Percentiles rank a stretch among this genome's conserved stretches.
Evolutionary conservation across 2,797 vertebrate genomes (phyloP).

Genomic region (Argentina silus): DNA sequence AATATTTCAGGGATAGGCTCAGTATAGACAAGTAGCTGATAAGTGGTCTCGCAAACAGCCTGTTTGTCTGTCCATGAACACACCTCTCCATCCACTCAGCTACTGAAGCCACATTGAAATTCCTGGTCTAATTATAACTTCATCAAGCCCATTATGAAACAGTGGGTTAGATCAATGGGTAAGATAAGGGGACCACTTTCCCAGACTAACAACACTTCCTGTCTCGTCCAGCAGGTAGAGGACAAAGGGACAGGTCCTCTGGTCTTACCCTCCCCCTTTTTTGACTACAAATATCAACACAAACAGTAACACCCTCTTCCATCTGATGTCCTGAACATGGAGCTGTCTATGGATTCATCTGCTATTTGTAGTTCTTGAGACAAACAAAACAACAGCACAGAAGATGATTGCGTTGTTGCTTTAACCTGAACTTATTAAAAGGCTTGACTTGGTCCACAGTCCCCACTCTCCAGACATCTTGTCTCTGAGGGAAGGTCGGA

Average conservation of each 20-base stretch:
- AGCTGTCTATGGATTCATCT: not conserved
- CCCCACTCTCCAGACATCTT: conserved; percentile 19
- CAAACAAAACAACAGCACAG: not conserved
- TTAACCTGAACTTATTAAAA: not conserved
- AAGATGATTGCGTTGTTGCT: not conserved
- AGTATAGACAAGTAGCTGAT: not conserved
- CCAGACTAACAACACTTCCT: conserved; percentile 44
- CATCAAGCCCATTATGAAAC: conserved; percentile 20
- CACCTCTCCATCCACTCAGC: not conserved
- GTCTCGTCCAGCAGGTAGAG: conserved; percentile 29
- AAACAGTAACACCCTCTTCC: not conserved
- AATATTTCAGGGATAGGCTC: not conserved
- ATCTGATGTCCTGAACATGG: not conserved
- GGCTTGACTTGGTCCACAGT: not conserved
- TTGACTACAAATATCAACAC: not conserved
- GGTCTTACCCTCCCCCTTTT: not conserved
- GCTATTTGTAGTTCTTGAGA: not conserved
- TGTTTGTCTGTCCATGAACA: not conserved
- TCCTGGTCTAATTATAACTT: conserved; percentile 30
- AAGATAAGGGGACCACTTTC: conserved; percentile 40
- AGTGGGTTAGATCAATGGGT: conserved; percentile 37
- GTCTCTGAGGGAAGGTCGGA: conserved; percentile 6
- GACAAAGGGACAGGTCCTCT: conserved; percentile 28
- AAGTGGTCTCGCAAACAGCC: not conserved
- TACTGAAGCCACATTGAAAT: conserved; percentile 17